Base-by-base conservation (phyloP, 2,797 vertebrate genomes). In the Etheostoma nigrum region DNA sequence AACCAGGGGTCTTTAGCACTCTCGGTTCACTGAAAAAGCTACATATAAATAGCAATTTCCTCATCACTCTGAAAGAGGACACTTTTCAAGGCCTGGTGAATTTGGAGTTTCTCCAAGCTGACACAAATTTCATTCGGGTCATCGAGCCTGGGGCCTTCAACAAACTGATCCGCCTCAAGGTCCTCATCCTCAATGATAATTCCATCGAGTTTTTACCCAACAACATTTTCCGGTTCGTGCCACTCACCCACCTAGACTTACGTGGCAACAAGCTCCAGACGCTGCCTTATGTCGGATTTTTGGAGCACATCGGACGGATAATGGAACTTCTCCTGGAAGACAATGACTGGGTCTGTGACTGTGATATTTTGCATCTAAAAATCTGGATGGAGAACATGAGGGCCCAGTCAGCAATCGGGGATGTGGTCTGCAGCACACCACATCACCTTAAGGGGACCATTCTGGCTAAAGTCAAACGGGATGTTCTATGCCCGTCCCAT, bases 121-220 rank as follows among this genome's bases (percentile, higher is more conserved):
- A 99, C 92, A 99, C 99, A 15, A 99, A 99, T 94, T 99, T 98
- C 81, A 99, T 99, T 78, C 97, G 94, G 83, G 94, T 97, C 76
- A 97, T 99, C 73, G 98, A 99, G 92, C 95, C 97, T 27, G 99
- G 98, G 91, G 97, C 98, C 83, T 99, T 99, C 92, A 99, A 97
- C 95, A 99, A 98, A 81, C 97, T 99, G 71, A 95, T 96, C 82
- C 96, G 96, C 84, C 97, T 99, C 84, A 99, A 99, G 95, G 98
- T 99, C 74, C 96, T 99, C 78, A 99, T 99, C 89, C 96, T 99
- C 83, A 99, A 99, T 74, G 98, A 99, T 86, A 99, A 99, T 83
- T 95, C 96, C 74, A 97, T 99, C 4, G 96, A 98, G 85, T 97
- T 97, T 89, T 95, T 99, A 86, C 98, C 98, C 86, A 94, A 86